phyloP scores from a whole-genome alignment of 1,140 invertebrate species.

The Zaprionus vittiger region DNA sequence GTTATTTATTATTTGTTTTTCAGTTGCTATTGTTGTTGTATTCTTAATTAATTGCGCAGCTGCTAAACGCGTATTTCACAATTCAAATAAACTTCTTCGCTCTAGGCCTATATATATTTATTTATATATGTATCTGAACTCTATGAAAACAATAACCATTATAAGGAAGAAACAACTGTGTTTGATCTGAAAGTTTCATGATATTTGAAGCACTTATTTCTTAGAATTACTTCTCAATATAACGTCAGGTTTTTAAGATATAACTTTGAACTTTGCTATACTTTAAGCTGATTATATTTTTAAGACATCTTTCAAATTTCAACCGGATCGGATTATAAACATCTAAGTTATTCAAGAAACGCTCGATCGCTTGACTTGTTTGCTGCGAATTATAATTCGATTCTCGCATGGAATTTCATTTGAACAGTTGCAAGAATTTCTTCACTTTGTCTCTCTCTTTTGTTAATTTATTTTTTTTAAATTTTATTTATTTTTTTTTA shows the following conservation, averaged over 20 bases:
- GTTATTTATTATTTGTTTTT: conserved; percentile 12
- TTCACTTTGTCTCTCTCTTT: conserved; percentile 22
- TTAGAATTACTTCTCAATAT: no score
- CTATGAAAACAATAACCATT: not conserved
- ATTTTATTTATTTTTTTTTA: conserved; percentile 20
- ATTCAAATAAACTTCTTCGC: conserved; percentile 15
- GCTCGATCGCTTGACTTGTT: not conserved
- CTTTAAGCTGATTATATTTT: not conserved
- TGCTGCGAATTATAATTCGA: conserved; percentile 1
- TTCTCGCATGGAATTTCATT: conserved; percentile 54
- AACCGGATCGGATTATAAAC: not conserved
- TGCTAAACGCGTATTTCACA: conserved; percentile 33
- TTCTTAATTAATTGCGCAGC: conserved; percentile 63
- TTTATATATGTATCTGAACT: conserved; percentile 9
- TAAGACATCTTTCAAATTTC: not conserved
- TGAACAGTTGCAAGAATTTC: conserved; percentile 58
- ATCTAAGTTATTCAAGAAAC: not conserved
- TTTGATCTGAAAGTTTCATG: conserved; percentile 57
- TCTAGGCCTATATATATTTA: conserved; percentile 27
- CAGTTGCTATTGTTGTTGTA: not conserved
- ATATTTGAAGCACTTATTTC: conserved; percentile 32
- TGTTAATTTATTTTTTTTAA: conserved; percentile 27
- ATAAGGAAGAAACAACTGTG: conserved; percentile 53
- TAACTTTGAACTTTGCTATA: no score
- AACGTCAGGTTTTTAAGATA: no score